Base-by-base conservation (phyloP, 1,140 invertebrate species). In the Dendroctonus ponderosae region DNA sequence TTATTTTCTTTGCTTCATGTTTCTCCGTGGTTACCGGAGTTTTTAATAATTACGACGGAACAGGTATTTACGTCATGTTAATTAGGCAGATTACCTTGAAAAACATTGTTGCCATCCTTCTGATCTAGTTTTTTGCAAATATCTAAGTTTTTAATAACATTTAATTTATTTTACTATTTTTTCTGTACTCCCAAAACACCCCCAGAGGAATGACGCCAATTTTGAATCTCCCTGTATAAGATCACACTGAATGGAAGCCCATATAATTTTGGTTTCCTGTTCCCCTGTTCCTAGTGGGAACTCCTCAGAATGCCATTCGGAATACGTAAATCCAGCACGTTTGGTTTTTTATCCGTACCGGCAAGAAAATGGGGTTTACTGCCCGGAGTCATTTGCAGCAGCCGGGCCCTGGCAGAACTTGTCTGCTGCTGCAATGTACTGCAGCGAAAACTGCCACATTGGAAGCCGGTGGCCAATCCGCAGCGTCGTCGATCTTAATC, bases 401-500 rank as follows among this genome's bases (percentile, higher is more conserved):
- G 48, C 73, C 5, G 71, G 72, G n/a, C 62, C 71, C 0, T 78
- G 72, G 70, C 76, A 78, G 62, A 72, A 70, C 65, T 66, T 78
- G 26, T 62, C 70, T 39, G 62, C 75, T n/a, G 77, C 76, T 7
- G 72, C 66, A 62, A 78, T 78, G 78, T 80, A 80, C 57, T 77
- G 75, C 49, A 77, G 75, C 7, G 79, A 80, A 66, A 70, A 72
- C 39, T 76, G 76, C 49, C 76, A 79, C 67, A 73, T 79, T 48
- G 79, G 79, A 42, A 75, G 72, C 12, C 73, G 73, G n/a, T 74
- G 68, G 66, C 74, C 76, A 1, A 72, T 78, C 39, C 67, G 72
- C 52, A 62, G 72, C 5, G 70, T 72, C 11, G 62, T 79, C 0
- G 70, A 79, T 61, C 39, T 60, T 41, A 43, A 37, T 51, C 39